phyloP scores from a whole-genome alignment of 1,140 invertebrate species.

The Magallana gigas region DNA sequence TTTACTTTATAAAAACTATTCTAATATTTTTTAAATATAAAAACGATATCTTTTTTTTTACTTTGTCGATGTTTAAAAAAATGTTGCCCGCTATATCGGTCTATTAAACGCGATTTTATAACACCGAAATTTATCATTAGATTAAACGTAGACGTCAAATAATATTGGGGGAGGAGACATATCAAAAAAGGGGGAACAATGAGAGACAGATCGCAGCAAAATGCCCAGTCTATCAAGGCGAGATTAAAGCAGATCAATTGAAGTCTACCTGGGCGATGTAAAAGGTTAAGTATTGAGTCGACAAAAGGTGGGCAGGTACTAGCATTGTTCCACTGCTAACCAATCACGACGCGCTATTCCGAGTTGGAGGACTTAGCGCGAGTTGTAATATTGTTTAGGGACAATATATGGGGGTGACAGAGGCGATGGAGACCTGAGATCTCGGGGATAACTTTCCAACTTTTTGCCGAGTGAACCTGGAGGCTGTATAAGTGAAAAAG shows the following conservation, averaged over 20 bases:
- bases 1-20: too few relatives aligned
- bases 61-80: too few relatives aligned
- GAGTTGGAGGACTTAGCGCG: neutral
- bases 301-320: neutral
- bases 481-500: neutral
- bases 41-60: too few relatives aligned
- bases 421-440: slow-evolving; percentile 9
- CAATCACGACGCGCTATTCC: slow-evolving; percentile 4
- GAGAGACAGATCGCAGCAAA: slow-evolving; percentile 8
- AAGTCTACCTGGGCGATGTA: slow-evolving; percentile 26
- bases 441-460: slow-evolving; percentile 18
- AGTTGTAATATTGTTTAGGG: neutral
- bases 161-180: neutral
- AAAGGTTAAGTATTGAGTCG: slow-evolving; percentile 39
- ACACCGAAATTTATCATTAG: slow-evolving; percentile 8
- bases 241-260: neutral
- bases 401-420: slow-evolving; percentile 25
- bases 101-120: too few relatives aligned
- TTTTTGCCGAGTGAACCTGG: slow-evolving; percentile 20
- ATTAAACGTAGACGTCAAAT: slow-evolving; percentile 14
- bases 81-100: too few relatives aligned
- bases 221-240: slow-evolving; percentile 4
- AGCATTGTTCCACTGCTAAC: neutral
- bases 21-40: too few relatives aligned
- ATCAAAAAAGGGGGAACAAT: neutral